Evolutionary conservation across 1,140 invertebrate genomes (phyloP).

Genomic region (Chironomus striatipennis): DNA sequence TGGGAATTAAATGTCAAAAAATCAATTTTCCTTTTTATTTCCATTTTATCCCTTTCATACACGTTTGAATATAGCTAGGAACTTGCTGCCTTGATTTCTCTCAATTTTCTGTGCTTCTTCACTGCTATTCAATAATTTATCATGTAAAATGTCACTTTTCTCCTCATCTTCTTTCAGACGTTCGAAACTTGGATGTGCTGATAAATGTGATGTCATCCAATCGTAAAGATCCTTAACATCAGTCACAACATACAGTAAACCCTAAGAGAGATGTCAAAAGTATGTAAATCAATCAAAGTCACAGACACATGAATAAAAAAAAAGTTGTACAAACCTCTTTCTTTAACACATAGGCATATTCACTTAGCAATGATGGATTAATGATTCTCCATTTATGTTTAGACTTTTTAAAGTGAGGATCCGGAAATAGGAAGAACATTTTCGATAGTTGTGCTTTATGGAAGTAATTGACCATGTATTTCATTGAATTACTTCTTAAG

Average conservation of each 20-base stretch:
- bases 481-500: conserved; percentile 96
- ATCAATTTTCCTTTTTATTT: background rate
- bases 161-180: conserved; percentile 56
- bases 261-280: conserved; percentile 47
- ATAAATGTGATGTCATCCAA: conserved; percentile 94
- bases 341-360: conserved; percentile 91
- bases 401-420: conserved; percentile 98
- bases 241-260: conserved; percentile 90
- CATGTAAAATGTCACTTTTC: conserved; percentile 74
- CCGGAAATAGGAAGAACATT: conserved; percentile 99
- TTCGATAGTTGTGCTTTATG: conserved; percentile 89
- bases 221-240: conserved; percentile 96
- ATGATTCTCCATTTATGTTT: conserved; percentile 99
- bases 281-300: conserved; percentile 10
- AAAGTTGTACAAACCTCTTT: conserved; percentile 64
- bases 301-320: background rate
- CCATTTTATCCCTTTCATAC: too few species aligned
- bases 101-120: conserved; percentile 99
- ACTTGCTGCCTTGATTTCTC: conserved; percentile 90
- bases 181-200: conserved; percentile 84
- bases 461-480: conserved; percentile 96
- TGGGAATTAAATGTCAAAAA: conserved; percentile 9
- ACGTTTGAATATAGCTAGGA: conserved; percentile 80
- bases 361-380: conserved; percentile 81
- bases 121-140: conserved; percentile 83